Evolutionary conservation across 2,797 vertebrate genomes (phyloP).

Genomic region (Cuniculus paca): DNA sequence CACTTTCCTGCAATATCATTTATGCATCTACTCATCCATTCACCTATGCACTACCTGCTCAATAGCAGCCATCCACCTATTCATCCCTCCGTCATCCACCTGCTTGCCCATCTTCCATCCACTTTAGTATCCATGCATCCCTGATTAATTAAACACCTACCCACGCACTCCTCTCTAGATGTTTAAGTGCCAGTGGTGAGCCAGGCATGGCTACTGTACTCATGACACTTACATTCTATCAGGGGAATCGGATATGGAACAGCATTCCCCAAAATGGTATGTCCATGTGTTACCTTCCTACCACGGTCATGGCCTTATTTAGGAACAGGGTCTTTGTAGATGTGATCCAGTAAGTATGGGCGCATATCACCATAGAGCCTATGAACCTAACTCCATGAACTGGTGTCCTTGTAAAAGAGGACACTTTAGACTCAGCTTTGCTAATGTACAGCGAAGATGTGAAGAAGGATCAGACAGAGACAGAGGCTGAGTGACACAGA

Average conservation of each 20-base stretch:
- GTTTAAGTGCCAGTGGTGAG: too few species aligned
- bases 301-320: not conserved
- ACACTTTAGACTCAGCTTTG: not conserved
- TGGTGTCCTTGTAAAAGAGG: not conserved
- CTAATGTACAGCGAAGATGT: too few species aligned
- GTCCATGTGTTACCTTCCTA: not conserved
- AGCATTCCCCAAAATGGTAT: fast-evolving
- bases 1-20: not conserved
- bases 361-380: fast-evolving
- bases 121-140: fast-evolving
- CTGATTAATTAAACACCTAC: not conserved
- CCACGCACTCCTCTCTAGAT: fast-evolving
- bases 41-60: not conserved
- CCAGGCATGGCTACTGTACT: too few species aligned
- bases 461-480: not conserved
- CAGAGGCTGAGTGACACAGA: fast-evolving
- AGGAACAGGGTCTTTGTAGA: not conserved
- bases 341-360: not conserved
- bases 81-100: fast-evolving
- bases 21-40: not conserved
- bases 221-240: not conserved
- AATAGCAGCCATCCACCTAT: not conserved
- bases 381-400: not conserved
- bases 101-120: fast-evolving
- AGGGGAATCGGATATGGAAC: not conserved